These are phyloP conservation scores for Leucoptera coffeella DNA, from an alignment of 2,888 invertebrate species.

Conservation along the genomic window DNA sequence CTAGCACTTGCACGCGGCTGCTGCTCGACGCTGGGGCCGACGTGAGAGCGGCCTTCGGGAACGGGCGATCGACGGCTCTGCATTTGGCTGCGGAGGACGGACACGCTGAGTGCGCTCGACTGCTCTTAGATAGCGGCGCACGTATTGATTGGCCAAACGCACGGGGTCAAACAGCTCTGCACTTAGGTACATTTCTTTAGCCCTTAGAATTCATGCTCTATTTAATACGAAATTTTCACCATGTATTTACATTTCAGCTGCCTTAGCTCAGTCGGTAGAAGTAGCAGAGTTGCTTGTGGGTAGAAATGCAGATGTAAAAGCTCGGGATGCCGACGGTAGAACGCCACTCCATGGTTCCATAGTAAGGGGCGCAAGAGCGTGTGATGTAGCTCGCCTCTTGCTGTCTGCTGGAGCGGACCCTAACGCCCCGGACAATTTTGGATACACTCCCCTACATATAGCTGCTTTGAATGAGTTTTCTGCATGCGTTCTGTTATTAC, in stretches of 20 bases:
- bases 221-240: too few species aligned
- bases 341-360: slow-evolving; percentile 78
- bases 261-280: slow-evolving; percentile 72
- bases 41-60: slow-evolving; percentile 66
- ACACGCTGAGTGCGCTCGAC: slow-evolving; percentile 66
- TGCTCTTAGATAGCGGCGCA: slow-evolving; percentile 70
- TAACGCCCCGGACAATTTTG: slow-evolving; percentile 71
- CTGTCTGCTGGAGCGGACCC: slow-evolving; percentile 64
- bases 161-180: slow-evolving; percentile 76
- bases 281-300: slow-evolving; percentile 65
- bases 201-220: slow-evolving; percentile 17
- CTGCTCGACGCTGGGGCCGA: slow-evolving; percentile 75
- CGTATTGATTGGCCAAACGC: slow-evolving; percentile 69
- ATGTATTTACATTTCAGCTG: slow-evolving; percentile 46
- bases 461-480: slow-evolving; percentile 81
- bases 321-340: slow-evolving; percentile 65
- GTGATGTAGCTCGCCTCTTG: slow-evolving; percentile 63
- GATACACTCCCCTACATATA: slow-evolving; percentile 79
- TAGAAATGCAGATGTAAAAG: slow-evolving; percentile 58
- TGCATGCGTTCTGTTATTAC: slow-evolving; percentile 63
- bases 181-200: slow-evolving; percentile 43
- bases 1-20: slow-evolving; percentile 62
- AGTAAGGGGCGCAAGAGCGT: slow-evolving; percentile 65
- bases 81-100: slow-evolving; percentile 88
- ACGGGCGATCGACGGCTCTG: slow-evolving; percentile 69